These are phyloP conservation scores for Dendrolimus kikuchii DNA, from an alignment of 1,140 invertebrate genomes.

Conservation along the genomic window DNA sequence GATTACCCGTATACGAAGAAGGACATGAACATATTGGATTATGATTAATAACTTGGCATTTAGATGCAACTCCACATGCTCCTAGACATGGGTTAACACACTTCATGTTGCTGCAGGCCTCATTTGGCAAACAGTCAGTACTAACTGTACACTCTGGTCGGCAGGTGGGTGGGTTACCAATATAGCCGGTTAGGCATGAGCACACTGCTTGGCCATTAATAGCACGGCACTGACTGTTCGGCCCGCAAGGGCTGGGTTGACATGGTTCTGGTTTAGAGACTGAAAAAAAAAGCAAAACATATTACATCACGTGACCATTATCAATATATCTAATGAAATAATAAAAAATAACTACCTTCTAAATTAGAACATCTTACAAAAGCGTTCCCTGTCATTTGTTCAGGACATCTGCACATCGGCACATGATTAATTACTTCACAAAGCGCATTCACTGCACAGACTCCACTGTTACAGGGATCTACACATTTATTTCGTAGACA, in stretches of 20 bases:
- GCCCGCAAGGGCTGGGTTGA: constrained; percentile 75
- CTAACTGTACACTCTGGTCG: constrained; percentile 79
- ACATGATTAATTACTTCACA: constrained; percentile 80
- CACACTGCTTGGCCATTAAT: constrained; percentile 80
- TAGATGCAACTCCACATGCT: constrained; percentile 78
- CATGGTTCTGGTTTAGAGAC: constrained; percentile 67
- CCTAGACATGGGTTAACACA: constrained; percentile 84
- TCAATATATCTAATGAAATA: neutral
- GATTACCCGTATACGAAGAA: constrained; percentile 79
- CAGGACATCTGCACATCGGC: constrained; percentile 78
- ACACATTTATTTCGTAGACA: constrained; percentile 76
- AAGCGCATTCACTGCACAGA: constrained; percentile 79
- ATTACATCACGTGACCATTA: neutral
- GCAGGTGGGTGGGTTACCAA: constrained; percentile 85
- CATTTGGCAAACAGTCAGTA: constrained; percentile 78
- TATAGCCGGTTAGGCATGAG: constrained; percentile 80
- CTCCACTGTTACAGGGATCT: constrained; percentile 75
- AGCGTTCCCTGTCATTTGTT: constrained; percentile 81
- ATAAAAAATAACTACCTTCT: constrained; percentile 65
- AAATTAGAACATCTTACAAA: constrained; percentile 76
- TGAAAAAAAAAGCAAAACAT: constrained; percentile 36
- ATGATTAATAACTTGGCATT: constrained; percentile 82
- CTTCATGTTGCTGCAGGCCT: constrained; percentile 81
- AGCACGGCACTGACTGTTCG: constrained; percentile 80
- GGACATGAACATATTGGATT: constrained; percentile 84